Conservation (phyloP, 1,140 invertebrate genomes). For the Meloidogyne floridensis region DNA sequence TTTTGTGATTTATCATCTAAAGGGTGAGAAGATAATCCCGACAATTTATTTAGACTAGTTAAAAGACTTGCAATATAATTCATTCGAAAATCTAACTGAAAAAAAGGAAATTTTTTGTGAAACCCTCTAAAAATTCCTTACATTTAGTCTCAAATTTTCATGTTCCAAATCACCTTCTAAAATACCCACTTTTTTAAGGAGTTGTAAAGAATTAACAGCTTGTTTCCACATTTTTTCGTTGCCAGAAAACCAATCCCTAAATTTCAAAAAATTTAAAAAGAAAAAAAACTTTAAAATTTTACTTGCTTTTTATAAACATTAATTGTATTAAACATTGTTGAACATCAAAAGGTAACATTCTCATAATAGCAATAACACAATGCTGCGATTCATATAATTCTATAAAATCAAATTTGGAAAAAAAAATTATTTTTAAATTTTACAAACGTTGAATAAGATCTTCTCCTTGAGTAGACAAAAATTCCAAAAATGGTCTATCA, state of each 20-base stretch:
- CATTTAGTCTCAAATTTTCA: constrained; percentile 36
- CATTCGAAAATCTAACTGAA: constrained; percentile 46
- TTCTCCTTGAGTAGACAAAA: constrained; percentile 33
- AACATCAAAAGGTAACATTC: constrained; percentile 45
- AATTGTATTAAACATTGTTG: constrained; percentile 47
- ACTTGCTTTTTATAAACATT: constrained; percentile 30
- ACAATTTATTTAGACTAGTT: constrained; percentile 27
- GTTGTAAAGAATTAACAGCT: constrained; percentile 11
- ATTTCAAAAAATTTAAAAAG: constrained; percentile 11
- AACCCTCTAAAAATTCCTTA: too few species aligned
- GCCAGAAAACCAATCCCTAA: constrained; percentile 33
- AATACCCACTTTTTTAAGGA: constrained; percentile 29
- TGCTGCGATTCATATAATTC: constrained; percentile 41
- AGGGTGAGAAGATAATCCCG: constrained; percentile 25
- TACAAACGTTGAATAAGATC: constrained; percentile 30
- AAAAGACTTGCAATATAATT: constrained; percentile 51
- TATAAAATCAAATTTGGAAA: not conserved
- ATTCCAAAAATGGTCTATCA: constrained; percentile 42
- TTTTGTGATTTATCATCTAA: constrained; percentile 40
- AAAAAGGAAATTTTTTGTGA: not conserved
- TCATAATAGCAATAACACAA: constrained; percentile 52
- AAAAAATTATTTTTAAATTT: not conserved
- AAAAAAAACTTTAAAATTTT: not conserved
- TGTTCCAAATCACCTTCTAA: constrained; percentile 36
- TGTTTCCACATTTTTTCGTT: constrained; percentile 14